phyloP scores from a whole-genome alignment of 2,797 vertebrate genomes.

The Pseudochirops cupreus region DNA sequence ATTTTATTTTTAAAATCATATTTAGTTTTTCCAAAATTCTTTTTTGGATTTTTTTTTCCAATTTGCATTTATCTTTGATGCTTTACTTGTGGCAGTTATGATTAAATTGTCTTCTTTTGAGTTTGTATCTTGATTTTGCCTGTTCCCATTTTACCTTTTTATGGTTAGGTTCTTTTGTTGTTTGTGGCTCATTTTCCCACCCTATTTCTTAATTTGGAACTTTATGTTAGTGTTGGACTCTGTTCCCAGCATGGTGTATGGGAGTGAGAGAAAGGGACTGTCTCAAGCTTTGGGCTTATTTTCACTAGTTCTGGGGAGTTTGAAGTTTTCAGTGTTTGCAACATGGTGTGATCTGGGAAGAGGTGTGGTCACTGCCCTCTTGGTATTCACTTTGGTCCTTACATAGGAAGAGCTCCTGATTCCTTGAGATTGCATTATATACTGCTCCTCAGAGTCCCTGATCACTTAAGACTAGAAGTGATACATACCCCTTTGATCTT shows the following conservation, averaged over 20 bases:
- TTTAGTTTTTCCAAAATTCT: background rate
- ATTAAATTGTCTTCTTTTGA: background rate
- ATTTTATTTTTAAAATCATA: background rate
- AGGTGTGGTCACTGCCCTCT: background rate
- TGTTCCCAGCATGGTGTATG: background rate
- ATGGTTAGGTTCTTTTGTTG: too few relatives aligned
- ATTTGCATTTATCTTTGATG: background rate
- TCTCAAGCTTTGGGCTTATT: background rate
- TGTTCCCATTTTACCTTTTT: background rate
- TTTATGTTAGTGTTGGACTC: background rate
- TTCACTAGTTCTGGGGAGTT: background rate
- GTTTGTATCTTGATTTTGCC: background rate
- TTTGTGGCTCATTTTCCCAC: background rate
- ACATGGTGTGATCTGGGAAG: background rate
- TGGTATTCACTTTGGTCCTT: background rate
- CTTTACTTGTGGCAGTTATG: background rate
- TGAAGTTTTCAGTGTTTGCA: background rate
- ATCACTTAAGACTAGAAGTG: background rate
- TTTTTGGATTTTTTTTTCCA: background rate
- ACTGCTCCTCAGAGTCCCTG: background rate
- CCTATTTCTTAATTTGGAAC: background rate
- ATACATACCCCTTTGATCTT: background rate
- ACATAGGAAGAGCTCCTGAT: background rate
- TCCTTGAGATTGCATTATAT: background rate
- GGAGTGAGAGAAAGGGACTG: background rate